Percentiles rank a stretch among this genome's conserved stretches.
Conservation (phyloP, 2,888 invertebrate species). For the Standfussiana lucernea region DNA sequence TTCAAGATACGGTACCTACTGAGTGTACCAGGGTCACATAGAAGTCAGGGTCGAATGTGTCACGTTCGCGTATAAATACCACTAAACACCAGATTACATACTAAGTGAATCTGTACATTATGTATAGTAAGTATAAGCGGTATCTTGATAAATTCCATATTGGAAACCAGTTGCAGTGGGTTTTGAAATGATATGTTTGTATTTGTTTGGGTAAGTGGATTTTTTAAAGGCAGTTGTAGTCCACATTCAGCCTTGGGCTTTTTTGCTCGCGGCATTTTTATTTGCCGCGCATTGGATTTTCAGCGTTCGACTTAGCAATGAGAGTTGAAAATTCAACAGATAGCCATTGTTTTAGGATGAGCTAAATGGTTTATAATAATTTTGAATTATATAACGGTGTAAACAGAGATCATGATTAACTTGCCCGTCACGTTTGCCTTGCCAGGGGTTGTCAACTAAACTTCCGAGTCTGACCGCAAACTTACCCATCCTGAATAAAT, state of each 20-base stretch:
- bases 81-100: constrained; percentile 11
- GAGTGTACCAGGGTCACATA: constrained; percentile 8
- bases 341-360: background rate
- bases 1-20: constrained; percentile 23
- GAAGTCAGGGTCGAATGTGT: constrained; percentile 15
- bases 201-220: background rate
- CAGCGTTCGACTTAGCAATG: background rate
- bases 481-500: constrained; percentile 25
- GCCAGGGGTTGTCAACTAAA: constrained; percentile 5
- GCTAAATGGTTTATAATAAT: background rate
- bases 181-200: background rate
- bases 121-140: background rate
- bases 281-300: background rate
- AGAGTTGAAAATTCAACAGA: background rate
- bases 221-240: background rate
- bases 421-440: background rate
- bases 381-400: background rate
- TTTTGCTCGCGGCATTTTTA: background rate
- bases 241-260: background rate
- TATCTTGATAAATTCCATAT: constrained; percentile 5
- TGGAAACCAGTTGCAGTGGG: background rate
- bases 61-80: constrained; percentile 6
- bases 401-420: background rate
- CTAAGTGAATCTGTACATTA: background rate
- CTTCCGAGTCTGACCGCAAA: constrained; percentile 1